Evolutionary conservation across 2,888 invertebrate species (phyloP), one percentile per base, ranked within the genome.

Genomic region (Apamea sordens): DNA sequence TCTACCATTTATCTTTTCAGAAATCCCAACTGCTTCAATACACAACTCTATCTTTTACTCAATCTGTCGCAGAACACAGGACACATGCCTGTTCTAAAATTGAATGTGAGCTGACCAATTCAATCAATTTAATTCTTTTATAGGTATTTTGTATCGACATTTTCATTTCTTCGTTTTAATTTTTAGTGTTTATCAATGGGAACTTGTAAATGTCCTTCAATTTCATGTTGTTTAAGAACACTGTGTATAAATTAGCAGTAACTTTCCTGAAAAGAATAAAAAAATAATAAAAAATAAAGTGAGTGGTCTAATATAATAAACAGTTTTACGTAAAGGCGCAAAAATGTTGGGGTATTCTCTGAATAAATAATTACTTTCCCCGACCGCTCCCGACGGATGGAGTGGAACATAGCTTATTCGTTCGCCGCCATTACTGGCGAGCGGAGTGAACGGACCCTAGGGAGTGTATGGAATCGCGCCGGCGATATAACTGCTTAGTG

Each of bases 351-450:
- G 53, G 28, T 59, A 81, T 67, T 79, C 65, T 63, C 77, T 89
- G 89, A 89, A 89, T 89, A 87, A 89, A 82, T 89, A 84, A 87
- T 89, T 83, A 80, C 70, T 76, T 74, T 68, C 53, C 71, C 73
- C 76, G 75, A 53, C 50, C 68, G 32, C 64, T 80, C 80, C 83
- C 88, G 41, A 18, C 41, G 79, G 83, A 77, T 69, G 53, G 70
- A 72, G 68, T 47, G 75, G 69, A 84, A 73, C 73, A 80, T 86
- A 79, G 76, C 59, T 77, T 79, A 79, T 85, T 87, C 88, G 80
- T 81, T 82, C 79, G 82, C 73, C 79, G 77, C 89, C 81, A 87
- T 87, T 88, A 87, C 77, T 56, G 81, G 79, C n/a, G 74, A 75
- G 74, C 80, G 81, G 47, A 77, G 74, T 82, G 89, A 89, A 86